Evolutionary conservation across 2,113 vertebrate genomes (phyloP), one percentile per base, ranked within the genome.

Genomic region (Anas platyrhynchos): DNA sequence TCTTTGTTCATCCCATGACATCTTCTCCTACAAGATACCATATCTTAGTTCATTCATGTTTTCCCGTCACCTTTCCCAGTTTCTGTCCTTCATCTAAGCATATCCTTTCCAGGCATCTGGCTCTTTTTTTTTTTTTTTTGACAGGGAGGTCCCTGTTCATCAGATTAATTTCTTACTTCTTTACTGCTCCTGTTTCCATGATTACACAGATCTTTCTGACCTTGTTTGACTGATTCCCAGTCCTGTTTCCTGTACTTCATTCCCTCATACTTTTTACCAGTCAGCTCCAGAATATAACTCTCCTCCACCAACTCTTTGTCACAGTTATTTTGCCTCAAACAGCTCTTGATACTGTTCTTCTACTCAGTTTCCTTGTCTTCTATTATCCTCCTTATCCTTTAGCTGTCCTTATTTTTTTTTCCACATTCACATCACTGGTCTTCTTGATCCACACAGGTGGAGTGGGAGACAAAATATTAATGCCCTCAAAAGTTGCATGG

Each of bases 1-100:
- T 58, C 13, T 44, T 27, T 36, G 1, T 44, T 83, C 44, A 20
- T 22, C 55, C n/a, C 16, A 43, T 3, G 3, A 32, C 38, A 0
- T 34, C 13, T 69, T 44, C 54, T 54, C 8, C 23, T 58, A 16
- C 12, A 17, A 67, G 22, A 16, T 62, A 27, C 9, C 54, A 6
- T 2, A 1, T 44, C 41, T 3, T 4, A 66, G 26, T 11, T 71
- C 21, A 74, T 80, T 59, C n/a, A 55, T 1, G 0, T 66, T 46
- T 69, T 13, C 4, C 2, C 5, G 15, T 6, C 5, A 44, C 4
- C 26, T 13, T 81, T 65, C 29, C 11, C 36, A 46, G 9, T 59
- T 75, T 87, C 34, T 69, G 8, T 59, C 26, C 22, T 43, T 68
- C 13, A 52, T 10, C 22, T 32, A 31, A 5, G 8, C 16, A 59